Percentiles rank a stretch among this genome's conserved stretches.
Evolutionary conservation across 35 echinoderm and acorn worm species (phyloP).

Genomic region (Holothuria glaberrima): DNA sequence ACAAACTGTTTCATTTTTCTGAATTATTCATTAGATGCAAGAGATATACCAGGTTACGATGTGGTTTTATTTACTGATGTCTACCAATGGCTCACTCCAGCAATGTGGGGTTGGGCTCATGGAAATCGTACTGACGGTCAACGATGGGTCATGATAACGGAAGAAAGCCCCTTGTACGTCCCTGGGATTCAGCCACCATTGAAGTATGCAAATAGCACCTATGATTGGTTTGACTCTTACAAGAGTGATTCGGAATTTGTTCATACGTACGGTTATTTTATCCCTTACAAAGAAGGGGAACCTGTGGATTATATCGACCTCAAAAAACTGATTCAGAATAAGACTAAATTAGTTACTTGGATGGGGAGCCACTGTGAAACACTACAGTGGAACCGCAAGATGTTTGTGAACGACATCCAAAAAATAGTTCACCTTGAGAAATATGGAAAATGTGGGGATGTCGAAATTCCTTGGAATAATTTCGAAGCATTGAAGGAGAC

Average conservation of each 20-base stretch:
- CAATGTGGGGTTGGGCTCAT: conserved; percentile 37
- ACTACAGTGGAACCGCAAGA: conserved; percentile 51
- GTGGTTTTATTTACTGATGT: conserved; percentile 32
- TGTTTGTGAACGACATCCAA: conserved; percentile 41
- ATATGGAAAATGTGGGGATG: conserved; percentile 64
- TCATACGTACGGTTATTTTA: conserved; percentile 23
- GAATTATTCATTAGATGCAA: conserved; percentile 9
- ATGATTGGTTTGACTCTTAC: conserved; percentile 33
- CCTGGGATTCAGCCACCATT: conserved; percentile 18
- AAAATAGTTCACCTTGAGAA: conserved; percentile 33
- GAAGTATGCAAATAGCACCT: neutral
- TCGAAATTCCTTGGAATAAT: conserved; percentile 49
- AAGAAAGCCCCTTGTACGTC: conserved; percentile 42
- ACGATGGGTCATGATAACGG: conserved; percentile 41
- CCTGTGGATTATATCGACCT: neutral
- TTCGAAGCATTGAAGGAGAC: conserved; percentile 1
- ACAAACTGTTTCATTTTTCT: neutral
- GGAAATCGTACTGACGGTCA: conserved; percentile 30
- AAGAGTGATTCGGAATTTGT: conserved; percentile 47
- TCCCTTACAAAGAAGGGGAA: neutral
- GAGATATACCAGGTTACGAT: neutral
- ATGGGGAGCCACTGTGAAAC: conserved; percentile 66
- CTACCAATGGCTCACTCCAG: conserved; percentile 6
- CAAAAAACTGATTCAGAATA: neutral
- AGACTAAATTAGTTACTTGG: conserved; percentile 52